Percentiles rank a stretch among this genome's conserved stretches.
Conservation (phyloP, 2,888 invertebrate species). For the Nebria brevicollis region DNA sequence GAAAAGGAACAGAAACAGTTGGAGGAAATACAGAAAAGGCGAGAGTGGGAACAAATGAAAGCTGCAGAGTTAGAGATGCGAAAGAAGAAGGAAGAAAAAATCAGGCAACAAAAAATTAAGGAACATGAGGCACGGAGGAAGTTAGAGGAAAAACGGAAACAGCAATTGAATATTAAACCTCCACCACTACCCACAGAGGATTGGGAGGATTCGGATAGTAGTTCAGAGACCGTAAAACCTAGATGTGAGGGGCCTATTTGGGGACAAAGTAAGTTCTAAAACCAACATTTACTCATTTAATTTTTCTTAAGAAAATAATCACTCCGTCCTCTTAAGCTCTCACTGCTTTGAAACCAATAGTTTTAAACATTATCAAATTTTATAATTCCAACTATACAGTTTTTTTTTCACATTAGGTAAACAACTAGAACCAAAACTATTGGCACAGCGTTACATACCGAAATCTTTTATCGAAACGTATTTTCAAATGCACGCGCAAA, state of each 20-base stretch:
- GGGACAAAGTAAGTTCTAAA: conserved; percentile 61
- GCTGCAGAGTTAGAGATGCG: conserved; percentile 60
- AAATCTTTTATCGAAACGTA: conserved; percentile 66
- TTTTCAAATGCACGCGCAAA: conserved; percentile 70
- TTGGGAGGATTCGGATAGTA: conserved; percentile 68
- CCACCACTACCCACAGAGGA: conserved; percentile 67
- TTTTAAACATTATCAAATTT: not conserved
- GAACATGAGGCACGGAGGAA: conserved; percentile 44
- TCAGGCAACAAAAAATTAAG: conserved; percentile 53
- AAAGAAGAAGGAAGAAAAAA: conserved; percentile 60
- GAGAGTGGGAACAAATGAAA: conserved; percentile 63
- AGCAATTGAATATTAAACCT: conserved; percentile 56
- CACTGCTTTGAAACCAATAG: no score
- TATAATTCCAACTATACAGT: conserved; percentile 12
- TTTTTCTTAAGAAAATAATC: not conserved
- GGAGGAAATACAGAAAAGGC: conserved; percentile 64
- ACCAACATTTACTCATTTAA: not conserved
- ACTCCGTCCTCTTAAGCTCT: no score
- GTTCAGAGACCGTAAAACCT: conserved; percentile 57
- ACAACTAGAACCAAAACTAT: conserved; percentile 43
- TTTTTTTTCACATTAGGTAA: conserved; percentile 57
- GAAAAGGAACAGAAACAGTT: conserved; percentile 62
- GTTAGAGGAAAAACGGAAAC: conserved; percentile 59
- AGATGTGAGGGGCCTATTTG: conserved; percentile 61
- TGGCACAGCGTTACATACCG: conserved; percentile 47